Percentiles rank a stretch among this genome's conserved stretches.
Evolutionary conservation across 2,888 invertebrate genomes (phyloP).

Genomic region (Neria commutata): DNA sequence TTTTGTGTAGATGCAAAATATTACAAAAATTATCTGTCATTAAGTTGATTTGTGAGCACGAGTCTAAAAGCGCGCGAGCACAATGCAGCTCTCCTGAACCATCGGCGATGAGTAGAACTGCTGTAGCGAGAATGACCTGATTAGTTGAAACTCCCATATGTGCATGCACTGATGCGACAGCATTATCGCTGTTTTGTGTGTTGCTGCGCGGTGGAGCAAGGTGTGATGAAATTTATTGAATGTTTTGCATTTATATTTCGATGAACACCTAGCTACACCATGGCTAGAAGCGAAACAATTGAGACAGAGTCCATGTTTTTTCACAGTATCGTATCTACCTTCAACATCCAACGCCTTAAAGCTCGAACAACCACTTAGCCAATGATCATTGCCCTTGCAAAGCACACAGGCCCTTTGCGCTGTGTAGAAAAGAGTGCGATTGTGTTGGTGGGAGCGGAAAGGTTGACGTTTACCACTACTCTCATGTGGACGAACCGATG

Average conservation of each 20-base stretch:
- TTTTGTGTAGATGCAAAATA: neutral
- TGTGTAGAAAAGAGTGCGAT: too few species aligned
- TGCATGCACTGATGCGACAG: neutral
- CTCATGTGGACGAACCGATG: neutral
- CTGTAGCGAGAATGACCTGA: neutral
- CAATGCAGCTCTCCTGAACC: neutral
- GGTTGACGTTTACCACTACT: too few species aligned
- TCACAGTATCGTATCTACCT: neutral
- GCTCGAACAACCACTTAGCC: neutral
- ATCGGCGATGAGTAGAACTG: neutral
- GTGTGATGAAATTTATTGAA: neutral
- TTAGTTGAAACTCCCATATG: neutral
- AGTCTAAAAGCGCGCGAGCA: conserved; percentile 12
- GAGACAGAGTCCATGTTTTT: conserved; percentile 2
- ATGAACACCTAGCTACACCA: neutral
- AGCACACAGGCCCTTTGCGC: neutral
- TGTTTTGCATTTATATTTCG: neutral
- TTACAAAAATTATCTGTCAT: conserved; percentile 8
- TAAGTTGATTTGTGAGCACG: conserved; percentile 8
- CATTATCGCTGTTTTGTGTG: neutral
- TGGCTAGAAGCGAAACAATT: conserved; percentile 11
- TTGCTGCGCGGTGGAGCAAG: conserved; percentile 7
- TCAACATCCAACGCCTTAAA: neutral
- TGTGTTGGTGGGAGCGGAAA: too few species aligned
- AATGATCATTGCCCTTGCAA: neutral